Base-by-base conservation (phyloP, 2,797 vertebrate species). In the Acanthurus leucopareius region DNA sequence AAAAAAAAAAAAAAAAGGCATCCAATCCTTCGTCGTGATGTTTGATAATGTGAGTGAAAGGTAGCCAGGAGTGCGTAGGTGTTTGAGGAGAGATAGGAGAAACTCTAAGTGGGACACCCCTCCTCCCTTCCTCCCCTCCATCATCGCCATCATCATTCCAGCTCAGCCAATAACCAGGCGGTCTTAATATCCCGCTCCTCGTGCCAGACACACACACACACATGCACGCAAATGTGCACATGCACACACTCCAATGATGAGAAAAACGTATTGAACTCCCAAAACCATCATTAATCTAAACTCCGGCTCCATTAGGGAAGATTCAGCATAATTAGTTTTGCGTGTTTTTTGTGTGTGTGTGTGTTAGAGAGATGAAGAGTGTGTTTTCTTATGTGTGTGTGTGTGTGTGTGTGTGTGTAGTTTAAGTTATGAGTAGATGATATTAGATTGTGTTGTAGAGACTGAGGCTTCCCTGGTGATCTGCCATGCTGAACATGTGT, bases 231-330 rank as follows among this genome's bases (percentile, higher is more conserved):
- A 22, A 73, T 7, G 59, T 71, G 77, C 87, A 77, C 56, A 62
- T 67, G 69, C 79, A 75, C 84, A 83, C 79, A 88, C 91, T 84
- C 63, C 38, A 78, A 85, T 74, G 87, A 94, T 93, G 91, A 94
- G 89, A 90, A 93, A 85, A 91, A 91, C 75, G 69, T 94, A 93
- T 94, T 91, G 88, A 93, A 93, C 88, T 95, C 93, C 91, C 90
- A 65, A 92, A 92, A 92, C 92, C 81, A 81, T 92, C 93, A 95
- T 94, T 94, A 94, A 95, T 95, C 94, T 94, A 89, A 90, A 89
- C 90, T 89, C 87, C 64, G 48, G 82, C 90, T 94, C 93, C 94
- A 95, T 95, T 94, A 94, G 91, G 91, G 89, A 89, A 93, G 87
- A 95, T 93, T 92, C 88, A 48, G 87, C 86, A 92, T 95, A 94